These are phyloP conservation scores for Sphaeridia pumilis DNA, from an alignment of 2,888 invertebrate genomes.

Conservation along the genomic window DNA sequence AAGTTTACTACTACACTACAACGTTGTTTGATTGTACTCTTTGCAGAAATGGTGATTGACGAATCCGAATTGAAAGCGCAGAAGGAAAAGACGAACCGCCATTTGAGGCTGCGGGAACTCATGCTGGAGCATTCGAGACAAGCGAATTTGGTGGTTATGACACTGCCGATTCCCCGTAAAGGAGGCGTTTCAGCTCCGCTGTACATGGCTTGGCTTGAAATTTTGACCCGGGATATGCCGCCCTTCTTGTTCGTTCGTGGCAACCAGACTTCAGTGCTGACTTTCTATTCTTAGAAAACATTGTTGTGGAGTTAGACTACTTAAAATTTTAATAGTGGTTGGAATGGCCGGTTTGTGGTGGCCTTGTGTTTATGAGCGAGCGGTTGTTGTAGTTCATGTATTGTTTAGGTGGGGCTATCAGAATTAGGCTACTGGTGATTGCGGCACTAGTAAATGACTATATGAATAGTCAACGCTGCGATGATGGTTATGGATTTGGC, in stretches of 20 bases:
- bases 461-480: too few species aligned
- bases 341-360: too few species aligned
- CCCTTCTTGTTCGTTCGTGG: constrained; percentile 76
- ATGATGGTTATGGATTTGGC: too few species aligned
- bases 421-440: too few species aligned
- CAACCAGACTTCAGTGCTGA: constrained; percentile 77
- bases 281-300: constrained; percentile 62
- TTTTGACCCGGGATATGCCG: constrained; percentile 73
- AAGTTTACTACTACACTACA: neutral
- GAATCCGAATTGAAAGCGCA: constrained; percentile 70
- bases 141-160: constrained; percentile 85
- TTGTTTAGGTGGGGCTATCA: too few species aligned
- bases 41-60: constrained; percentile 31
- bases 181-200: constrained; percentile 79
- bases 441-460: neutral
- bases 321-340: too few species aligned
- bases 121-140: constrained; percentile 66
- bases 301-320: neutral
- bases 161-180: constrained; percentile 87
- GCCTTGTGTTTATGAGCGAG: too few species aligned
- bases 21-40: neutral
- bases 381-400: too few species aligned
- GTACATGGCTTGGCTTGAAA: constrained; percentile 97
- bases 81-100: constrained; percentile 76
- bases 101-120: constrained; percentile 77